Percentiles rank a stretch among this genome's conserved stretches.
phyloP scores from a whole-genome alignment of 2,888 invertebrate species.

The Rhorus exstirpatorius region DNA sequence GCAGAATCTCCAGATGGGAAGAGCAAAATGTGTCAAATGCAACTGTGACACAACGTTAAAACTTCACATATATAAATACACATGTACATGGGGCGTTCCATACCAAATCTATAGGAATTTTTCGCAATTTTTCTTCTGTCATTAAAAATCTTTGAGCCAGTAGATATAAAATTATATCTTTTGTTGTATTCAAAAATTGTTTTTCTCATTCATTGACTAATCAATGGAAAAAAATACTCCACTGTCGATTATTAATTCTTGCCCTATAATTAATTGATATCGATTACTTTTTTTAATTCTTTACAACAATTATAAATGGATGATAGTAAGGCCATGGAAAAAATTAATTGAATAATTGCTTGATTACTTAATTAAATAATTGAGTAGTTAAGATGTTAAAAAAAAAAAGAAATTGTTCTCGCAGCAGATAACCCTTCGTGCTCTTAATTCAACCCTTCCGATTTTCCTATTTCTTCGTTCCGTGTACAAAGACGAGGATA shows the following conservation, averaged over 20 bases:
- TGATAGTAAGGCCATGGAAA: too few relatives aligned
- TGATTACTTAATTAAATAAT: slow-evolving; percentile 32
- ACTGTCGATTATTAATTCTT: too few relatives aligned
- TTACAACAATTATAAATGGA: too few relatives aligned
- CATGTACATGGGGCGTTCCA: too few relatives aligned
- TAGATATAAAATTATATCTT: too few relatives aligned
- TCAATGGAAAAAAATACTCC: too few relatives aligned
- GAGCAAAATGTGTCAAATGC: slow-evolving; percentile 48
- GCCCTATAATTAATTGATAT: too few relatives aligned
- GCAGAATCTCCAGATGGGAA: neutral
- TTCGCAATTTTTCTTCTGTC: slow-evolving; percentile 24
- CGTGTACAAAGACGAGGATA: slow-evolving; percentile 20
- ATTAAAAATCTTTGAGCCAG: too few relatives aligned
- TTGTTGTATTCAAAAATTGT: too few relatives aligned
- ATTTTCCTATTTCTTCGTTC: neutral
- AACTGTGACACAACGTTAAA: slow-evolving; percentile 26
- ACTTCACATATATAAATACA: slow-evolving; percentile 20
- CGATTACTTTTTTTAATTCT: too few relatives aligned
- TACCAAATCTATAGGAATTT: slow-evolving; percentile 4
- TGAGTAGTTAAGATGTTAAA: neutral
- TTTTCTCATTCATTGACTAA: too few relatives aligned
- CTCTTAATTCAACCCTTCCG: slow-evolving; percentile 9
- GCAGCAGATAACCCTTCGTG: neutral
- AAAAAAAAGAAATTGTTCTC: slow-evolving; percentile 13
- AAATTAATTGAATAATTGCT: neutral